Evolutionary conservation across 2,113 vertebrate species (phyloP).

Genomic region (Scophthalmus maximus): DNA sequence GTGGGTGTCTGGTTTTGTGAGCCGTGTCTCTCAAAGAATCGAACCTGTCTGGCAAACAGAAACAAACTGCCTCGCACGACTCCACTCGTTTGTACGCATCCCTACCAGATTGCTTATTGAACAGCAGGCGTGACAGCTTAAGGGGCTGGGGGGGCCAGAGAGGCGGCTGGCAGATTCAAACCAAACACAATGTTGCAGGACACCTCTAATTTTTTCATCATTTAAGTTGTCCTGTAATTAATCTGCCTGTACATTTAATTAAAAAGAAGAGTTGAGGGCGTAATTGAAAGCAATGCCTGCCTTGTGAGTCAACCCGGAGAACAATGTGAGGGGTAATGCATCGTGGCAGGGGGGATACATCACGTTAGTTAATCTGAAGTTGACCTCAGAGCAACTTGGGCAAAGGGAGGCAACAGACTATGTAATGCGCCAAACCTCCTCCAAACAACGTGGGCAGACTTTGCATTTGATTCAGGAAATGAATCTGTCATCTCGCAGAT

Average conservation of each 20-base stretch:
- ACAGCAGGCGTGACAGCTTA: conserved; percentile 65
- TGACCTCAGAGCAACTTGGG: conserved; percentile 73
- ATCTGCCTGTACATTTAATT: conserved; percentile 84
- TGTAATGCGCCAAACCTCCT: conserved; percentile 3
- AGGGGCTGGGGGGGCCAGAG: conserved; percentile 38
- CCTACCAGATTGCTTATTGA: conserved; percentile 78
- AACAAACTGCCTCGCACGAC: conserved; percentile 72
- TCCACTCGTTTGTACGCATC: conserved; percentile 64
- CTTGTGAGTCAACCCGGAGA: conserved; percentile 57
- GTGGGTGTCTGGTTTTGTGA: conserved; percentile 71
- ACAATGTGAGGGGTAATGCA: conserved; percentile 76
- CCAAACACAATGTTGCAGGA: conserved; percentile 69
- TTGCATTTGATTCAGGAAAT: conserved; percentile 39
- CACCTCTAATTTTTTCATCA: conserved; percentile 75
- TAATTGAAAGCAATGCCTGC: conserved; percentile 82
- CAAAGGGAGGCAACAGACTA: conserved; percentile 34
- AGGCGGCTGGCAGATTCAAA: conserved; percentile 51
- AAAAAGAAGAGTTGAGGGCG: conserved; percentile 82
- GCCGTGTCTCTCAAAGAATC: conserved; percentile 75
- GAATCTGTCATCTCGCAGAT: not conserved
- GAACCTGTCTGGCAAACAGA: conserved; percentile 81
- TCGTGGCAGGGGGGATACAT: conserved; percentile 78
- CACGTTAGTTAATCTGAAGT: conserved; percentile 78
- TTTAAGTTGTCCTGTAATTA: conserved; percentile 79
- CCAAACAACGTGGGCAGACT: conserved; percentile 9